Percentiles rank a stretch among this genome's conserved stretches.
phyloP scores from a whole-genome alignment of 2,888 invertebrate species.

The Galerucella pusilla region DNA sequence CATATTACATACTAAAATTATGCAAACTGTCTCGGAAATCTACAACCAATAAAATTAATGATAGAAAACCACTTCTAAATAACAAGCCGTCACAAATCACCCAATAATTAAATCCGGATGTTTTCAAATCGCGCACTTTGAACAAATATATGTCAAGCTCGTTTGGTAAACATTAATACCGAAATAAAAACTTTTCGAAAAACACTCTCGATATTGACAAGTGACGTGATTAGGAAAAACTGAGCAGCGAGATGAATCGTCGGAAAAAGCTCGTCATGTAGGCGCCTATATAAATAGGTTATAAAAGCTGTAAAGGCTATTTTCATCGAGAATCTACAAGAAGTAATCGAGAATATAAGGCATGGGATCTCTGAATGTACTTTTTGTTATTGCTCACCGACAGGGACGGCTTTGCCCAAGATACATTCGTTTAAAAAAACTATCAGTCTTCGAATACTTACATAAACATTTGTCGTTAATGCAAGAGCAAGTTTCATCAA shows the following conservation, averaged over 20 bases:
- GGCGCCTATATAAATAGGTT: conserved; percentile 31
- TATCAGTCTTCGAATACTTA: too few species aligned
- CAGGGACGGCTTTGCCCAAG: background rate
- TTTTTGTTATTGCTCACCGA: background rate
- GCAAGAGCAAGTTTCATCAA: too few species aligned
- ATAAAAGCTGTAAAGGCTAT: conserved; percentile 26
- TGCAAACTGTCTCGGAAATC: background rate
- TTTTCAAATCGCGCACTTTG: background rate
- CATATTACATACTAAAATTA: background rate
- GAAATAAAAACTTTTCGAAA: conserved; percentile 3
- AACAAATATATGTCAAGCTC: conserved; percentile 6
- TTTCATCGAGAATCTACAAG: conserved; percentile 25
- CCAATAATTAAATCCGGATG: background rate
- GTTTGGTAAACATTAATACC: conserved; percentile 16
- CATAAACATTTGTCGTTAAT: too few species aligned
- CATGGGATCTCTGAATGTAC: conserved; percentile 3
- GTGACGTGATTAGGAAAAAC: conserved; percentile 25
- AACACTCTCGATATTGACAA: conserved; percentile 26
- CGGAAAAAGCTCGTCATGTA: conserved; percentile 24
- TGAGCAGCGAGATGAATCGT: conserved; percentile 19
- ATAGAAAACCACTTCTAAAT: background rate
- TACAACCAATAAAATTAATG: background rate
- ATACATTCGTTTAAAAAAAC: too few species aligned
- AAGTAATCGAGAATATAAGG: conserved; percentile 7
- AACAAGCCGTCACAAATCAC: background rate